Evolutionary conservation across 2,113 vertebrate species (phyloP).

Genomic region (Callipepla californica): DNA sequence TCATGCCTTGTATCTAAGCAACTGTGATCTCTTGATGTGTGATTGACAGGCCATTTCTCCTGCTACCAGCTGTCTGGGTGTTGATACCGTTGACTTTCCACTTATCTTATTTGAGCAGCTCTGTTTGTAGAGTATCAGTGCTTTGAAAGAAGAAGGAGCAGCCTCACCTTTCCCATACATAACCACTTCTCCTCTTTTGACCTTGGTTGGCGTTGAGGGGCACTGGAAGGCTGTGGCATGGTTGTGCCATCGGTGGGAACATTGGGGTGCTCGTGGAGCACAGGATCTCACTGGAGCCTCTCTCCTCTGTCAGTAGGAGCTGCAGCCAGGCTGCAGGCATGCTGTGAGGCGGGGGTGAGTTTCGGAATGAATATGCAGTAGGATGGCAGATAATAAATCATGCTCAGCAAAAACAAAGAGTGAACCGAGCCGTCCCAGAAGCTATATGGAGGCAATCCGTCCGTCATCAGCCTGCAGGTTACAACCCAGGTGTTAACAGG

Average conservation of each 20-base stretch:
- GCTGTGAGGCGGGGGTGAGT: background rate
- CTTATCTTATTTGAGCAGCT: background rate
- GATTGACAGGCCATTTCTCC: background rate
- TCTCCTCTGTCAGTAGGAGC: background rate
- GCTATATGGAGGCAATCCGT: slow-evolving; percentile 16
- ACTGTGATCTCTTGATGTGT: background rate
- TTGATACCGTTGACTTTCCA: background rate
- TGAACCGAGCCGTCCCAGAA: slow-evolving; percentile 34
- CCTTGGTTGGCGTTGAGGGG: background rate
- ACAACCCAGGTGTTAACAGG: slow-evolving; percentile 59
- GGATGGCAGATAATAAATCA: slow-evolving; percentile 62
- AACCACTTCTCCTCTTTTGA: background rate
- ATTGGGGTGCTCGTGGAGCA: background rate
- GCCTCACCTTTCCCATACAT: background rate
- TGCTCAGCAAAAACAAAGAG: slow-evolving; percentile 18
- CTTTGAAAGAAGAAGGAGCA: background rate
- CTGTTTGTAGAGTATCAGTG: background rate
- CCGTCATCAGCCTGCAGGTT: background rate
- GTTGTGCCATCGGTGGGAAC: background rate
- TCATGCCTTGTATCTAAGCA: background rate
- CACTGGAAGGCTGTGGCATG: background rate
- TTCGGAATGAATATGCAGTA: slow-evolving; percentile 29
- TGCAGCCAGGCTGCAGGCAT: slow-evolving; percentile 17
- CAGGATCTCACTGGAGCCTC: background rate
- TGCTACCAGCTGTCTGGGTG: background rate